These are phyloP conservation scores for Plecturocebus donacophilus DNA, from an alignment of 2,113 vertebrate species.

Conservation along the genomic window DNA sequence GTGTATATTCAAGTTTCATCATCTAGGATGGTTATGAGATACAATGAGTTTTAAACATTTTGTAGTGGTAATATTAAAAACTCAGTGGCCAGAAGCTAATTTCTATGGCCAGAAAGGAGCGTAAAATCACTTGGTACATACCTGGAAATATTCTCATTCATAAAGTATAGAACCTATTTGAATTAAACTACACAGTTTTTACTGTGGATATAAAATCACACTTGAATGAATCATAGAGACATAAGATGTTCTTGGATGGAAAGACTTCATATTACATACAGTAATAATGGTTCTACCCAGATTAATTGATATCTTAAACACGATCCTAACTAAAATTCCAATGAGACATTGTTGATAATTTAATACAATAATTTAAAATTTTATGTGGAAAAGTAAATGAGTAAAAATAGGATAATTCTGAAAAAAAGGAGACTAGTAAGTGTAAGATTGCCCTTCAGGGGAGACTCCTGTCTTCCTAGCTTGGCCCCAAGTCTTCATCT, in stretches of 20 bases:
- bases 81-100: neutral
- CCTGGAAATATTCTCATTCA: neutral
- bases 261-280: constrained; percentile 30
- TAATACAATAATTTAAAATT: neutral
- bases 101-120: neutral
- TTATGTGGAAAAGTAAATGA: neutral
- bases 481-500: neutral
- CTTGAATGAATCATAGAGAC: neutral
- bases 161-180: neutral
- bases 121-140: neutral
- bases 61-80: neutral
- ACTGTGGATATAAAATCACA: neutral
- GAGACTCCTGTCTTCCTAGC: neutral
- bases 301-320: neutral
- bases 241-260: neutral
- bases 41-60: neutral
- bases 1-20: neutral
- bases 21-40: neutral
- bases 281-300: constrained; percentile 10
- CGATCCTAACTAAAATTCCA: neutral
- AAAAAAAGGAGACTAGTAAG: neutral
- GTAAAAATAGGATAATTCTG: constrained; percentile 21
- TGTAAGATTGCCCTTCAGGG: neutral
- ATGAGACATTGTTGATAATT: neutral
- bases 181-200: neutral